Base-by-base conservation (phyloP, 1,140 invertebrate genomes). In the Apocrypta bakeri region DNA sequence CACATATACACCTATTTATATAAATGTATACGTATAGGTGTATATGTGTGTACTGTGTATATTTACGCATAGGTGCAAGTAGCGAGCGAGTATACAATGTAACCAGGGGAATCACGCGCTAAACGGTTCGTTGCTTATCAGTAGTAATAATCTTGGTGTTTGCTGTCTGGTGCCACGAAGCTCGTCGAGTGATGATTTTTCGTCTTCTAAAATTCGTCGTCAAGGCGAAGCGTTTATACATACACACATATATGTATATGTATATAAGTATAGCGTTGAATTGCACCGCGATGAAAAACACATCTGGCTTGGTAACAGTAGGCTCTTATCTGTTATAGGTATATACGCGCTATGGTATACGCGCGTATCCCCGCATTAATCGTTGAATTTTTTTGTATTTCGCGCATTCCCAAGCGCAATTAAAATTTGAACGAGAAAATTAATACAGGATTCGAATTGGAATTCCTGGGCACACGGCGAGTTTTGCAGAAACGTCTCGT, bases 131-230 rank as follows among this genome's bases (percentile, higher is more conserved):
- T 0, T 31, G 42, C 37, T 83, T 83, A 83, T 83, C 81, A 48
- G 37, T 64, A 24, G 61, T 83, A 83, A 83, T 79, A 73, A 73
- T 83, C 76, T 74, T 64, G 33, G 7, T 86, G 69, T 88, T 88
- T 88, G 69, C 84, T 83, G 84, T 88, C 87, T 86, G 84, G 85
- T 87, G 84, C 85, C 84, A 83, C 21, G 48, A n/a, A 4, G 48
- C 48, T 56, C 48, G 17, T 17, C 17, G 56, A 33, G 14, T 40
- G 56, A 76, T 31, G 48, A 29, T 8, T 75, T 66, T 81, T 74
- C 29, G 37, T 66, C 31, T 61, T 75, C 29, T 69, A 29, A 69
- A 69, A 48, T 27, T 79, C 63, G 24, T 74, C 73, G 29, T 75
- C 40, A 27, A 68, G 17, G 8, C 66, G 29, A 48, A 31, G 64